Percentiles rank a stretch among this genome's conserved stretches.
Conservation (phyloP, 2,113 vertebrate genomes). For the Silurus meridionalis region DNA sequence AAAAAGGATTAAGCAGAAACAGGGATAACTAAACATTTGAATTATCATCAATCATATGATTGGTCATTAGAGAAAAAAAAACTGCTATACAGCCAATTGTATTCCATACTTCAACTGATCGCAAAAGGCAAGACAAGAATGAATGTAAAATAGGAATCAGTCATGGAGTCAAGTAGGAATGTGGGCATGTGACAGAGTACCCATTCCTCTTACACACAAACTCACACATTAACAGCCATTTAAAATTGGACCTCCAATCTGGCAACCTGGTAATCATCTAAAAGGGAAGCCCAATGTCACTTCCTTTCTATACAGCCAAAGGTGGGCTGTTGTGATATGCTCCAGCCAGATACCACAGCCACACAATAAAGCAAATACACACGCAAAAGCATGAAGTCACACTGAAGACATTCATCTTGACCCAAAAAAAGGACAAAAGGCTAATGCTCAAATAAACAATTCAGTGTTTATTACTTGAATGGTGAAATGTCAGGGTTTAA, state of each 20-base stretch:
- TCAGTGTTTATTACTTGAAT: conserved; percentile 37
- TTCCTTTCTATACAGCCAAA: conserved; percentile 55
- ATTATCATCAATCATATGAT: not conserved
- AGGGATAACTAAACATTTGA: conserved; percentile 32
- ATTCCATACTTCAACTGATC: conserved; percentile 50
- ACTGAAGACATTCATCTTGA: conserved; percentile 70
- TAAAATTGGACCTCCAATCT: conserved; percentile 58
- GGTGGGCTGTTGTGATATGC: conserved; percentile 20
- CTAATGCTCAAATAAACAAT: conserved; percentile 48
- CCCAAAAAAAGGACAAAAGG: conserved; percentile 72
- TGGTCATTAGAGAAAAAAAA: not conserved
- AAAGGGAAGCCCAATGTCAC: conserved; percentile 47
- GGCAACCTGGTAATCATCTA: conserved; percentile 69
- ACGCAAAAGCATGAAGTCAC: conserved; percentile 71
- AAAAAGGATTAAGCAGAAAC: conserved; percentile 20
- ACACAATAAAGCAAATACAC: conserved; percentile 70
- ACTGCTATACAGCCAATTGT: not conserved
- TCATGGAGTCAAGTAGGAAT: conserved; percentile 69
- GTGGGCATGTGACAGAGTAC: conserved; percentile 73
- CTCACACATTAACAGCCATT: conserved; percentile 50
- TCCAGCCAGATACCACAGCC: conserved; percentile 51
- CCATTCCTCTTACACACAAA: conserved; percentile 60
- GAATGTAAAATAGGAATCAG: conserved; percentile 31
- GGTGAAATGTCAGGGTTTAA: conserved; percentile 12
- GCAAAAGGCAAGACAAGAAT: conserved; percentile 46